phyloP scores from a whole-genome alignment of 2,888 invertebrate species.

The Diplolepis rosae region DNA sequence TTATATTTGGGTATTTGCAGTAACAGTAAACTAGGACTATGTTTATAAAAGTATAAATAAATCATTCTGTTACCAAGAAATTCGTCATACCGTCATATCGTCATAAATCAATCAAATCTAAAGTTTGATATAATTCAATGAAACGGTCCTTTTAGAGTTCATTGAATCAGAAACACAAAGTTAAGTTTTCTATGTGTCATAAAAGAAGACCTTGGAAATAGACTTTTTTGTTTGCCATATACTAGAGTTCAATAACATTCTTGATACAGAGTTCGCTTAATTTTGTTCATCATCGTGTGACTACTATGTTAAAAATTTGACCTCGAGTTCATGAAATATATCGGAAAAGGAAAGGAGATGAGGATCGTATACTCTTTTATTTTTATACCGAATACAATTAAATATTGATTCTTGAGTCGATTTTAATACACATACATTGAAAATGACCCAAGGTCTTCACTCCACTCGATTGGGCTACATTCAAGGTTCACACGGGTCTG shows the following conservation, averaged over 20 bases:
- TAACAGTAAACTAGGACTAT: no score
- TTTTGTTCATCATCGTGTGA: constrained; percentile 25
- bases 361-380: not conserved
- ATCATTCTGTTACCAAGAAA: no score
- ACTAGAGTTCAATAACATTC: constrained; percentile 21
- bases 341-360: not conserved
- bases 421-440: not conserved
- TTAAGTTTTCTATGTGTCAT: constrained; percentile 15
- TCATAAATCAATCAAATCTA: not conserved
- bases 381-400: not conserved
- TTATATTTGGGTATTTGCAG: no score
- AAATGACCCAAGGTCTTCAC: not conserved
- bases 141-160: constrained; percentile 16
- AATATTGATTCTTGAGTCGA: not conserved
- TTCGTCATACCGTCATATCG: no score
- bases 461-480: not conserved
- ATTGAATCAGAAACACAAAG: constrained; percentile 14
- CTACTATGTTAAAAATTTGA: not conserved
- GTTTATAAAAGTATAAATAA: no score
- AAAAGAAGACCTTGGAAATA: constrained; percentile 17
- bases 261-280: constrained; percentile 8
- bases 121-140: constrained; percentile 7
- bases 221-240: constrained; percentile 13
- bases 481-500: constrained; percentile 12
- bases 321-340: not conserved